These are phyloP conservation scores for Saturnia pavonia DNA, from an alignment of 2,888 invertebrate species.

Conservation along the genomic window DNA sequence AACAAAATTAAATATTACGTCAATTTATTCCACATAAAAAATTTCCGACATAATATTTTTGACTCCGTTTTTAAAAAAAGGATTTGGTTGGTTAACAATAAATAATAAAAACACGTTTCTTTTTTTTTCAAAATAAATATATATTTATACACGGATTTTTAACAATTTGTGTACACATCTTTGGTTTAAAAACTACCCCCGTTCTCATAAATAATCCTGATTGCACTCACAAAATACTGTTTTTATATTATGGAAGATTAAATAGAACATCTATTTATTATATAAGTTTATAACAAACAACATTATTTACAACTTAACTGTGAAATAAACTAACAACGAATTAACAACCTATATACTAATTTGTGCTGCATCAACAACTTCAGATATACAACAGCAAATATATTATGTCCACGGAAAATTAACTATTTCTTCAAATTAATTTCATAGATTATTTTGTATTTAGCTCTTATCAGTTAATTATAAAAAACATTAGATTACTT, in stretches of 20 bases:
- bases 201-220: constrained; percentile 48
- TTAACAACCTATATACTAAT: constrained; percentile 43
- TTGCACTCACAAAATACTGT: constrained; percentile 77
- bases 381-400: background rate
- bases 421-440: too few species aligned
- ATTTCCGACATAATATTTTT: too few species aligned
- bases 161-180: constrained; percentile 71
- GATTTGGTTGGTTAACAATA: constrained; percentile 19
- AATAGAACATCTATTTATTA: constrained; percentile 48
- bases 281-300: constrained; percentile 32
- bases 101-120: constrained; percentile 36
- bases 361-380: constrained; percentile 31
- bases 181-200: constrained; percentile 75
- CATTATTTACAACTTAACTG: constrained; percentile 56
- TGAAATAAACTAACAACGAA: constrained; percentile 49
- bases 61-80: background rate
- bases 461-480: too few species aligned
- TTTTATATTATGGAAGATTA: constrained; percentile 42
- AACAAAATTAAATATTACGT: too few species aligned
- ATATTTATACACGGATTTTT: constrained; percentile 64
- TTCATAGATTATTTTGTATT: too few species aligned
- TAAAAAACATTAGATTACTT: too few species aligned
- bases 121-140: constrained; percentile 48
- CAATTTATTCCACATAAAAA: too few species aligned
- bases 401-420: background rate